Evolutionary conservation across 2,797 vertebrate genomes (phyloP), one percentile per base, ranked within the genome.

Genomic region (Pogonophryne albipinna): DNA sequence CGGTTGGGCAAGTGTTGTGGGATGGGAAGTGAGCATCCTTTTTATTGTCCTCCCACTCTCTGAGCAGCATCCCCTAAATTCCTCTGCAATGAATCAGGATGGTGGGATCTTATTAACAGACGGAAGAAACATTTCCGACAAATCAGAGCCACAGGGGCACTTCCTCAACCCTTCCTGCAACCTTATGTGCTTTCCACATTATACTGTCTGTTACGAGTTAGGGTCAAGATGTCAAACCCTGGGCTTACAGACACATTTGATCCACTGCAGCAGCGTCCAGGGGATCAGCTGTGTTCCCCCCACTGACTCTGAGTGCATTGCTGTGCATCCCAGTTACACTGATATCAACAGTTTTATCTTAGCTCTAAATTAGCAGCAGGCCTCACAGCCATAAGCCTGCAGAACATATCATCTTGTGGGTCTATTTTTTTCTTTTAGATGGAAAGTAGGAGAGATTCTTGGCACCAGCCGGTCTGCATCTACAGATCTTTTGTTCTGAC

Each of bases 391-490:
- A 45, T 79, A 72, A 60, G 76, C 68, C 72, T 75, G 77, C 57
- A 83, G 74, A 84, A 76, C 66, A 82, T 84, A 78, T 73, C 83
- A 85, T 86, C 79, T 87, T 57, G 71, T 65, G 61, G 65, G 38
- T 69, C n/a, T 55, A 19, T 78, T 27, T 27, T 38, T 38, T 80
- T 87, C 83, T 38, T 74, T 34, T 27, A 66, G 78, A 86, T 68
- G 74, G 76, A 87, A 90, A 85, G 62, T 66, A 76, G 50, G 4
- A 71, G 46, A 63, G 53, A 53, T 81, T 87, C 77, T 79, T 87
- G 89, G 90, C 90, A 89, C 71, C 82, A 46, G 71, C 16, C 20
- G 74, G 85, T 85, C 83, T 87, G 62, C 49, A 74, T 79, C 65
- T 74, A 80, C 12, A 74, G 77, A 81, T 83, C 57, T 45, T 63